Percentiles rank a stretch among this genome's conserved stretches.
These are phyloP conservation scores for Dromiciops gliroides DNA, from an alignment of 2,113 vertebrate genomes.

Conservation along the genomic window DNA sequence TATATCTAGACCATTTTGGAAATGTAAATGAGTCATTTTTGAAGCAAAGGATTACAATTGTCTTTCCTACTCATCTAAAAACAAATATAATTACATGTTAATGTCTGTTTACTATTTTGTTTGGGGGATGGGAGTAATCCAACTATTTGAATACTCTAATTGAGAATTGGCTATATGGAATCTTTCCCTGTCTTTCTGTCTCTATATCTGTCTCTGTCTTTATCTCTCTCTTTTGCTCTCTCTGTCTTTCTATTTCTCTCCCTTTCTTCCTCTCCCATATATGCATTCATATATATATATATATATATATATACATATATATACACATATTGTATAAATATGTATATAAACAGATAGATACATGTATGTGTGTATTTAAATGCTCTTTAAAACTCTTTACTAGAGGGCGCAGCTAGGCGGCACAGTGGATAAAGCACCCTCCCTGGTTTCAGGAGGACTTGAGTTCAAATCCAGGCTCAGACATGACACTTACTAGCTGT, in stretches of 20 bases:
- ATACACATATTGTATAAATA: not conserved
- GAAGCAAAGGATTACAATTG: not conserved
- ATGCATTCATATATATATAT: rapidly evolving
- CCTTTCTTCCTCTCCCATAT: not conserved
- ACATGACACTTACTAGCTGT: too few relatives aligned
- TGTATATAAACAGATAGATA: not conserved
- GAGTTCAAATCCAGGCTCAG: too few relatives aligned
- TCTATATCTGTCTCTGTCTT: not conserved
- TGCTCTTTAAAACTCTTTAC: not conserved
- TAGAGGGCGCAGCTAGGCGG: too few relatives aligned
- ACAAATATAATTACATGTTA: not conserved
- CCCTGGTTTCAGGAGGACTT: too few relatives aligned
- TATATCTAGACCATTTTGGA: not conserved
- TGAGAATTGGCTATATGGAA: not conserved
- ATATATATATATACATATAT: not conserved
- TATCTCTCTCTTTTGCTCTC: not conserved
- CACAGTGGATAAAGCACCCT: too few relatives aligned
- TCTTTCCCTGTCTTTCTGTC: not conserved
- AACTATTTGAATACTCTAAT: not conserved
- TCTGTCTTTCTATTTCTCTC: not conserved
- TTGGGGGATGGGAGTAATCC: not conserved
- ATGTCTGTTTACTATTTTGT: not conserved
- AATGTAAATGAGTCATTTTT: not conserved
- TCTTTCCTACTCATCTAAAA: not conserved
- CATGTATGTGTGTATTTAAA: not conserved